Conservation (phyloP, 1,140 invertebrate species). For the Drosophila auraria region DNA sequence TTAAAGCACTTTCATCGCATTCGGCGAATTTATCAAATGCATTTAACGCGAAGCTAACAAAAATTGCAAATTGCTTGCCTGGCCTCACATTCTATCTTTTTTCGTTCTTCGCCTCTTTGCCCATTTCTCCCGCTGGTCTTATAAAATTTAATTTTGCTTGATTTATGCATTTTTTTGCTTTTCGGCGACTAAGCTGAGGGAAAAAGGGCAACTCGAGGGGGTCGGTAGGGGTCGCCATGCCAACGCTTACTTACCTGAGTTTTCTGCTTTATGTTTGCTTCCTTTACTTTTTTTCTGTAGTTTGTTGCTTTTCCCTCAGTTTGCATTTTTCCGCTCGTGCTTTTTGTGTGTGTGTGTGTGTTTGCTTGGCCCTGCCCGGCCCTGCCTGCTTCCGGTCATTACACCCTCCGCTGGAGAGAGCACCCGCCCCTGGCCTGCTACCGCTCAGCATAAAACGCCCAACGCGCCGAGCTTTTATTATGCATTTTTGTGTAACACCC, state of each 20-base stretch:
- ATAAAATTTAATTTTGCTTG: conserved; percentile 77
- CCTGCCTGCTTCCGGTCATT: conserved; percentile 70
- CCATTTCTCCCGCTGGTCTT: conserved; percentile 37
- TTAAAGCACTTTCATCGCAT: conserved; percentile 16
- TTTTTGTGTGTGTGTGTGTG: conserved; percentile 4
- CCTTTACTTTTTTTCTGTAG: conserved; percentile 30
- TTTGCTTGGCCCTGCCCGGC: conserved; percentile 32
- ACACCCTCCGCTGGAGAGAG: conserved; percentile 46
- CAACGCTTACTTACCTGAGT: conserved; percentile 65
- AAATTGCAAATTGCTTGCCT: conserved; percentile 65
- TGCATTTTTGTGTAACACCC: conserved; percentile 59
- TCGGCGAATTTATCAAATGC: conserved; percentile 42
- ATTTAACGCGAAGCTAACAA: conserved; percentile 53
- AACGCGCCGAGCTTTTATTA: conserved; percentile 63
- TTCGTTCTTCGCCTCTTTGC: conserved; percentile 32
- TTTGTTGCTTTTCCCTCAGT: conserved; percentile 51
- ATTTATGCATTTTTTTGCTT: conserved; percentile 70
- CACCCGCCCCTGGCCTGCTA: conserved; percentile 25
- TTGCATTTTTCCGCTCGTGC: conserved; percentile 39
- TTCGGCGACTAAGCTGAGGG: conserved; percentile 11
- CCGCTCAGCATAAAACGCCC: conserved; percentile 38
- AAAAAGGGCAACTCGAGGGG: conserved; percentile 19
- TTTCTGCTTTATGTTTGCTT: conserved; percentile 68
- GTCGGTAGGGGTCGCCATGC: conserved; percentile 45
- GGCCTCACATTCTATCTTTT: conserved; percentile 44